Conservation (phyloP, 2,797 vertebrate genomes). For the Paguma larvata region DNA sequence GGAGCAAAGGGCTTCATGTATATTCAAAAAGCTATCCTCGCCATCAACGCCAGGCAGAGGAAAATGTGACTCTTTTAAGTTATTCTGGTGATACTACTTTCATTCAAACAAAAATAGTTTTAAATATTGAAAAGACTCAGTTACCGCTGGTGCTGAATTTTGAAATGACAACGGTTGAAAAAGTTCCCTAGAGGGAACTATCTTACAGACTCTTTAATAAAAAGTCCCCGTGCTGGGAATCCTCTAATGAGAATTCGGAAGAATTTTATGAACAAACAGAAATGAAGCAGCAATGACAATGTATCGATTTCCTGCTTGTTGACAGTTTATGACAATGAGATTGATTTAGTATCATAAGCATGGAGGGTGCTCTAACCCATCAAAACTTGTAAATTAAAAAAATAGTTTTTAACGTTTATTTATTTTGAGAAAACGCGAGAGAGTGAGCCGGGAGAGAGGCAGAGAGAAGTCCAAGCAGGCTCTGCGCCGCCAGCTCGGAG, state of each 20-base stretch:
- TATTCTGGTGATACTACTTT: constrained; percentile 6
- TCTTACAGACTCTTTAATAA: constrained; percentile 4
- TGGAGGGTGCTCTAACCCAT: not conserved
- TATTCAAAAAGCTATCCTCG: constrained; percentile 53
- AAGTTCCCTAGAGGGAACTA: not conserved
- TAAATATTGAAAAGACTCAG: constrained; percentile 65
- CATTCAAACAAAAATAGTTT: constrained; percentile 46
- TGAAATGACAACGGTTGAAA: constrained; percentile 53
- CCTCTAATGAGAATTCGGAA: constrained; percentile 33
- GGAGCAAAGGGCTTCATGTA: constrained; percentile 60
- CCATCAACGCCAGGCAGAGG: not conserved
- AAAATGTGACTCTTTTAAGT: constrained; percentile 51
- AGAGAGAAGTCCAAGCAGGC: no score
- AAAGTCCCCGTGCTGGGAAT: not conserved
- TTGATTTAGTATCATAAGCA: not conserved
- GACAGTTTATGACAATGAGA: not conserved
- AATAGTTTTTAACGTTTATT: no score
- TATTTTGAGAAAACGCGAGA: no score
- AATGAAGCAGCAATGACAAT: not conserved
- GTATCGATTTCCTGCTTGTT: not conserved
- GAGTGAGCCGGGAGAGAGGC: no score
- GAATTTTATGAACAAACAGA: constrained; percentile 19
- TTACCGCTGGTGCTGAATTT: constrained; percentile 32
- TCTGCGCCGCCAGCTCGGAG: no score
- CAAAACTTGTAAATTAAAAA: not conserved